Evolutionary conservation across 2,113 vertebrate genomes (phyloP), one percentile per base, ranked within the genome.

Genomic region (Sinocyclocheilus maitianheensis): DNA sequence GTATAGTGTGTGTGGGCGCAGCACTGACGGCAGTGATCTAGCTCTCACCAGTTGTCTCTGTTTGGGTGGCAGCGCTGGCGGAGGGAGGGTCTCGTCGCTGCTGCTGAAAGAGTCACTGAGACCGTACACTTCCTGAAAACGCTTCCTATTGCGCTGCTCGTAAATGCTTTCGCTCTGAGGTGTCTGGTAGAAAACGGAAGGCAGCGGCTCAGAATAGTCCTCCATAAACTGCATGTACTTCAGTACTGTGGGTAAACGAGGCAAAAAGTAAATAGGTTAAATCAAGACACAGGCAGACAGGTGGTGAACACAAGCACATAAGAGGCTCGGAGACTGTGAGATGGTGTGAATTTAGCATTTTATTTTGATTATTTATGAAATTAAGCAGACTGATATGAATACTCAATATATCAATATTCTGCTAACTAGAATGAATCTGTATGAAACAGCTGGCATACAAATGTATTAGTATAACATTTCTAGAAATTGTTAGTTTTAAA

Each of bases 151-250:
- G 91, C 95, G 96, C 93, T 96, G 94, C 91, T 96, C 94, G 90
- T 96, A 95, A 87, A 95, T 94, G 92, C 96, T 95, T 74, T 96
- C 95, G 2, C 93, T 97, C 91, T 96, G 95, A 0, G 96, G 96
- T 0, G 94, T 96, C 93, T 97, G 96, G 94, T 98, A 98, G 95
- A 98, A 97, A 88, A 96, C 90, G 67, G 95, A 94, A 0, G 94
- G 97, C 94, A 95, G 95, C 0, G 95, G 95, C 92, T 97, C 96
- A 0, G 94, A 97, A 92, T 98, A 99, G 83, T 98, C 96, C 63
- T 97, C 96, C 4, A 97, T 95, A 75, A 97, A 95, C 94, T 97
- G 96, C 93, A 99, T 97, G 88, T 99, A 99, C 4, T 97, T 94
- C 90, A 95, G 92, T 94, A 99, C 98, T 99, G 96, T 3, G 22